Base-by-base conservation (phyloP, 2,888 invertebrate species). In the Eucera pruinosa region DNA sequence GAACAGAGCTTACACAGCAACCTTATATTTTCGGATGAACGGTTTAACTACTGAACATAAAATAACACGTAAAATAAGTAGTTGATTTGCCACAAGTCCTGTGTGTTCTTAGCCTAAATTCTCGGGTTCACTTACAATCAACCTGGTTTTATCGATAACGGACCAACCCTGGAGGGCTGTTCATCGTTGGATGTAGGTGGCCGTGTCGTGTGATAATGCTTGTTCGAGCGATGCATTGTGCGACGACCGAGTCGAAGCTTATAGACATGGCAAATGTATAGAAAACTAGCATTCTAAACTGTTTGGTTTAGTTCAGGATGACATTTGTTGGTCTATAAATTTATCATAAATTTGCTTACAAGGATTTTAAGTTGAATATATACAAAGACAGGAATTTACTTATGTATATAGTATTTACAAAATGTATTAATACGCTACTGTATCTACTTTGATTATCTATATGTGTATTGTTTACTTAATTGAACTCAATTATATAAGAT, bases 261-360 rank as follows among this genome's bases (percentile, higher is more conserved):
- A 18, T n/a, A 62, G 36, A 50, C 66, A 45, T 58, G 64, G 43
- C 43, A 72, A 58, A 52, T 72, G 25, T 36, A 50, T 72, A 58
- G 65, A 72, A 72, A 72, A 58, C 58, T 65, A n/a, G 20, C n/a
- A n/a, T n/a, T n/a, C n/a, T n/a, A n/a, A n/a, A n/a, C n/a, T 25
- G 43, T 58, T 58, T 27, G 41, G 15, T 41, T 23, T n/a, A n/a
- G 50, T 36, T 36, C 3, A 39, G 11, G 13, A 39, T 7, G 36
- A 71, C 55, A 39, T 18, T 23, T 13, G 41, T 36, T 20, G 25
- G 33, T 55, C 61, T n/a, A n/a, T n/a, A n/a, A n/a, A n/a, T n/a
- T n/a, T n/a, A n/a, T n/a, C n/a, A n/a, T n/a, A n/a, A n/a, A n/a
- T n/a, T n/a, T n/a, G n/a, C n/a, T n/a, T n/a, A n/a, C n/a, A n/a